Conservation (phyloP, 2,888 invertebrate genomes). For the Abrostola triplasia region DNA sequence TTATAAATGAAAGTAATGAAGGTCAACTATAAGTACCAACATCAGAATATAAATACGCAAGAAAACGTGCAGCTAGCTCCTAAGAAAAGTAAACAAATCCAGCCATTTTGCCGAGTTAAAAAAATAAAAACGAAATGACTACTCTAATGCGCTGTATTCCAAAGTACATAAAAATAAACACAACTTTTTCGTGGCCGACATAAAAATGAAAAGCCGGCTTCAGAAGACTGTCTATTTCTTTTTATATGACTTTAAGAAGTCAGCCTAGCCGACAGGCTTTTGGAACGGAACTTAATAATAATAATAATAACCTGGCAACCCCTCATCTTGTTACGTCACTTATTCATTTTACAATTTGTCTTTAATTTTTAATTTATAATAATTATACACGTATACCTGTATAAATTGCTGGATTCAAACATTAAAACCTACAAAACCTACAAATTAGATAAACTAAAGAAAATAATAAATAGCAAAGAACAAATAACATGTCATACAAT, state of each 20-base stretch:
- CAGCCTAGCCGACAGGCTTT: constrained; percentile 17
- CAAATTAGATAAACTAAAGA: too few relatives aligned
- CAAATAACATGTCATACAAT: too few relatives aligned
- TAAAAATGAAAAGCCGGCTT: constrained; percentile 25
- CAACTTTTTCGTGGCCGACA: constrained; percentile 10
- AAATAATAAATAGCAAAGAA: too few relatives aligned
- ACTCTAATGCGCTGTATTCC: constrained; percentile 11
- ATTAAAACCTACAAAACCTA: too few relatives aligned
- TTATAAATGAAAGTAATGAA: too few relatives aligned
- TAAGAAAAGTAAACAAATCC: neutral
- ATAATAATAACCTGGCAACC: too few relatives aligned
- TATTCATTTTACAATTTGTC: too few relatives aligned
- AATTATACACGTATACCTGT: too few relatives aligned
- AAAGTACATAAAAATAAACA: constrained; percentile 22
- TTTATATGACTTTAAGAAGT: constrained; percentile 35
- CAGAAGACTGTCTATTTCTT: constrained; percentile 22
- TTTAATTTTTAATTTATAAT: too few relatives aligned
- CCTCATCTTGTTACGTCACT: too few relatives aligned
- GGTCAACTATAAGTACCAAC: neutral
- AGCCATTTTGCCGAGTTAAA: constrained; percentile 4
- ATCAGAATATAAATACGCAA: neutral
- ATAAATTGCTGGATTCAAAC: too few relatives aligned
- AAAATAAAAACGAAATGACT: constrained; percentile 5
- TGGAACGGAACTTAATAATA: constrained; percentile 14
- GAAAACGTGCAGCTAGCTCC: neutral